A percentile compares a stretch with the other conserved stretches of the same genome.
These are phyloP conservation scores for Bos javanicus DNA, from an alignment of 2,113 vertebrate species.

Conservation along the genomic window DNA sequence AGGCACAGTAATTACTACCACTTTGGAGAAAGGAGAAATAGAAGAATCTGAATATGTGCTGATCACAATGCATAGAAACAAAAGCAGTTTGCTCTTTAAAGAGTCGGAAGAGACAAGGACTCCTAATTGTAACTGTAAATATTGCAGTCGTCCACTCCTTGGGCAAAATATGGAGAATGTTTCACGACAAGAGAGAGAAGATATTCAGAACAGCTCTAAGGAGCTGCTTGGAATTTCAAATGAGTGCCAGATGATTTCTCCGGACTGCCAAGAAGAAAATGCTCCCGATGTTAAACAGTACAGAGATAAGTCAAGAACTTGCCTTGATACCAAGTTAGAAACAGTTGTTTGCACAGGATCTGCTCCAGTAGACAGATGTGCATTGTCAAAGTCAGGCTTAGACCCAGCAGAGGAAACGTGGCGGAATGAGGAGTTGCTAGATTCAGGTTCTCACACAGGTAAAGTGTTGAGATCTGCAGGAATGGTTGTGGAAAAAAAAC, in stretches of 20 bases:
- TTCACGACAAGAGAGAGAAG: constrained; percentile 73
- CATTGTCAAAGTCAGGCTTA: constrained; percentile 60
- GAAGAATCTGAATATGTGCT: constrained; percentile 98
- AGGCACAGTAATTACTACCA: constrained; percentile 97
- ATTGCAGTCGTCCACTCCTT: constrained; percentile 84
- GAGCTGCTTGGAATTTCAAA: constrained; percentile 78
- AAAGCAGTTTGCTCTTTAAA: constrained; percentile 86
- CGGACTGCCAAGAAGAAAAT: constrained; percentile 79
- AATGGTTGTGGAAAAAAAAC: constrained; percentile 89
- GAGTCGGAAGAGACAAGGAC: constrained; percentile 81
- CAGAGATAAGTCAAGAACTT: constrained; percentile 78
- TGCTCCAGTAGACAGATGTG: constrained; percentile 77
- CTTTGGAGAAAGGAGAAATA: constrained; percentile 95
- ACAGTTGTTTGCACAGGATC: constrained; percentile 83
- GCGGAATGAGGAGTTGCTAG: constrained; percentile 64
- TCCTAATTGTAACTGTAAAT: constrained; percentile 87
- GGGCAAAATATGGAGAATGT: constrained; percentile 73
- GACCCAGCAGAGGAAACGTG: constrained; percentile 63
- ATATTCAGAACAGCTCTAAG: constrained; percentile 78
- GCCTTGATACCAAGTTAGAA: constrained; percentile 85
- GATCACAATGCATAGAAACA: constrained; percentile 95
- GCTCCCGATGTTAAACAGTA: constrained; percentile 70
- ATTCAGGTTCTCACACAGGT: constrained; percentile 59
- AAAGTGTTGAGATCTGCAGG: constrained; percentile 75
- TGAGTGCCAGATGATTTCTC: constrained; percentile 67